Evolutionary conservation across 2,797 vertebrate genomes (phyloP).

Genomic region (Mormyrus proboscirostris): DNA sequence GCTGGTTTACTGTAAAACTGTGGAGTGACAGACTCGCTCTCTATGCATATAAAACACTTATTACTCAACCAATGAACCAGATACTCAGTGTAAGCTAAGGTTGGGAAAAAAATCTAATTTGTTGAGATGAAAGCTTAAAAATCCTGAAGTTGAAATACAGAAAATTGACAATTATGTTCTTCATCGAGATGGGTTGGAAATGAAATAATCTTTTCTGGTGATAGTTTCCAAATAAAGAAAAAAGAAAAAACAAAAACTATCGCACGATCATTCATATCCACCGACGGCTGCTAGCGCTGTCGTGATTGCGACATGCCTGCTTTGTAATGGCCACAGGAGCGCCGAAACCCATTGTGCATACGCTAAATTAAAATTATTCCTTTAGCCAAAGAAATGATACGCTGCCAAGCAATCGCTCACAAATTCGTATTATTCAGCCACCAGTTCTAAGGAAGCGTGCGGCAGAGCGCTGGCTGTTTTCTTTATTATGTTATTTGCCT

Average conservation of each 20-base stretch:
- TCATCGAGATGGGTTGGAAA: background rate
- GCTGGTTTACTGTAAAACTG: background rate
- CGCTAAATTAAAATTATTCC: constrained; percentile 8
- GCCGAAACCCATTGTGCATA: background rate
- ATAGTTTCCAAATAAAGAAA: background rate
- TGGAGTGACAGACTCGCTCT: background rate
- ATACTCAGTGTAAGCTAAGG: constrained; percentile 17
- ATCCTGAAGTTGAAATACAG: constrained; percentile 25
- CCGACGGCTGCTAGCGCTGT: background rate
- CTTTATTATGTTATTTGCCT: background rate
- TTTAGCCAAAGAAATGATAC: background rate
- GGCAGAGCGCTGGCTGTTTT: background rate
- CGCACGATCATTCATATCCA: background rate
- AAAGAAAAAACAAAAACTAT: background rate
- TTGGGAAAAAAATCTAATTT: constrained; percentile 13
- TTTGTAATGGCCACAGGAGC: constrained; percentile 3
- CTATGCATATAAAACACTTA: constrained; percentile 12
- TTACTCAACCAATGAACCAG: constrained; percentile 8
- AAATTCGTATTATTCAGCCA: background rate
- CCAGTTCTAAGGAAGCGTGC: background rate
- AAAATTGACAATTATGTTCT: constrained; percentile 24
- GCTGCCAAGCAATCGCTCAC: background rate
- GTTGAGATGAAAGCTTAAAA: constrained; percentile 21
- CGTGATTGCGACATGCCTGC: background rate
- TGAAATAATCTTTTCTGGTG: background rate